Evolutionary conservation across 2,113 vertebrate genomes (phyloP), one percentile per base, ranked within the genome.

Genomic region (Pseudopipra pipra): DNA sequence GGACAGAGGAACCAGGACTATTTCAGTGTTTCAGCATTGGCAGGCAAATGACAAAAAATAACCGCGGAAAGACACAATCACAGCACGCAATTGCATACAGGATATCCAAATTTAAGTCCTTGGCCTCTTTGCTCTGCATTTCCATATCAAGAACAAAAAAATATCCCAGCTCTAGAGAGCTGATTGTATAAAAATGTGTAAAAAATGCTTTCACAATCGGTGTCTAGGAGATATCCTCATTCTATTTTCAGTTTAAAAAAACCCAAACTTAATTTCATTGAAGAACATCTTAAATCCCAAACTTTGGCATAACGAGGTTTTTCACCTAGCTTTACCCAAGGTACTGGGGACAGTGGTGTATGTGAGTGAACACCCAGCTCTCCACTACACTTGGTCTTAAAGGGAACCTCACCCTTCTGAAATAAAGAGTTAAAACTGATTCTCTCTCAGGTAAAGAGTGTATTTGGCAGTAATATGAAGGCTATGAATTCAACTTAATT

Each of bases 31-130:
- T 65, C 4, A 2, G 63, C 16, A 9, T 68, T 88, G 68, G 43
- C 37, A 71, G 30, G 39, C 75, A 92, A 88, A 79, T 0, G 3
- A 93, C 35, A 89, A 90, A 95, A 96, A 89, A 79, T 39, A 93
- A 83, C 59, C 4, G 0, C 0, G 1, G 72, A 76, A 95, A 70
- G 52, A 81, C 67, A 81, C 56, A 89, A 91, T 81, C 89, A 71
- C 47, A 92, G 65, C 47, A 84, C 59, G 80, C 3, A 2, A 49
- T 3, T 82, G 35, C 27, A 92, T 71, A 78, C 79, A 95, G 86
- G 92, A 93, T 89, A 95, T 89, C 86, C 90, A 77, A 21, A 90
- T 81, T 92, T 84, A 95, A 92, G 65, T 59, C 65, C 65, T n/a
- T 86, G 63, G 39, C 19, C 21, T 94, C 58, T 25, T 79, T 47